A percentile compares a stretch with the other conserved stretches of the same genome.
phyloP scores from a whole-genome alignment of 2,888 invertebrate species.

The Conchocele bisecta region DNA sequence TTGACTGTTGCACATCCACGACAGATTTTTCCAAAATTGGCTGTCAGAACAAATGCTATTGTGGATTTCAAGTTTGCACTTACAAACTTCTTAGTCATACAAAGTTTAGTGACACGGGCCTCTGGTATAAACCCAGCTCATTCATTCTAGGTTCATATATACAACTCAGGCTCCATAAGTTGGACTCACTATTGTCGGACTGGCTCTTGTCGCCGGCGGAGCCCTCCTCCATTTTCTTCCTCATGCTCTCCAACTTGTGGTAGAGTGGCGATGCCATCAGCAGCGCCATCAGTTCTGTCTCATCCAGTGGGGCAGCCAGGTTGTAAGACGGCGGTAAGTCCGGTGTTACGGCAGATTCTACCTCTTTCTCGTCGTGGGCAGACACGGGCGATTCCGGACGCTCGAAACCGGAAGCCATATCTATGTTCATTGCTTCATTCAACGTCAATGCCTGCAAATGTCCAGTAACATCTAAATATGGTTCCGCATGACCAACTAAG shows the following conservation, averaged over 20 bases:
- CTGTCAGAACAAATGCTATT: too few relatives aligned
- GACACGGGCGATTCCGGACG: conserved; percentile 29
- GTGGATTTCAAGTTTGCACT: too few relatives aligned
- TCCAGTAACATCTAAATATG: neutral
- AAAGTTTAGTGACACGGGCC: too few relatives aligned
- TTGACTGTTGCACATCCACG: too few relatives aligned
- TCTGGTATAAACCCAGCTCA: too few relatives aligned
- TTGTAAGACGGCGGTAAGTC: conserved; percentile 66
- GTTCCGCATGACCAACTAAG: too few relatives aligned
- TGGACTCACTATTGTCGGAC: conserved; percentile 43
- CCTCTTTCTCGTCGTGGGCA: conserved; percentile 11
- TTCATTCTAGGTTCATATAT: too few relatives aligned
- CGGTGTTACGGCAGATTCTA: conserved; percentile 38
- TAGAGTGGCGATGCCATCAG: conserved; percentile 81
- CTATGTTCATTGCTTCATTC: conserved; percentile 77
- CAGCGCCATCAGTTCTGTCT: conserved; percentile 77
- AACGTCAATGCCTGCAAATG: conserved; percentile 73
- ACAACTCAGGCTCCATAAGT: too few relatives aligned
- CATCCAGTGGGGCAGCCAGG: conserved; percentile 79
- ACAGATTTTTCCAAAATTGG: too few relatives aligned
- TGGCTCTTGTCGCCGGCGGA: conserved; percentile 41
- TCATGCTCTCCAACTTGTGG: conserved; percentile 80
- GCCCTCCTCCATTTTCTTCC: conserved; percentile 73
- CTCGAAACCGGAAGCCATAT: conserved; percentile 53
- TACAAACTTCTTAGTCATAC: too few relatives aligned